phyloP scores from a whole-genome alignment of 2,888 invertebrate species.

The Drosophila affinis region DNA sequence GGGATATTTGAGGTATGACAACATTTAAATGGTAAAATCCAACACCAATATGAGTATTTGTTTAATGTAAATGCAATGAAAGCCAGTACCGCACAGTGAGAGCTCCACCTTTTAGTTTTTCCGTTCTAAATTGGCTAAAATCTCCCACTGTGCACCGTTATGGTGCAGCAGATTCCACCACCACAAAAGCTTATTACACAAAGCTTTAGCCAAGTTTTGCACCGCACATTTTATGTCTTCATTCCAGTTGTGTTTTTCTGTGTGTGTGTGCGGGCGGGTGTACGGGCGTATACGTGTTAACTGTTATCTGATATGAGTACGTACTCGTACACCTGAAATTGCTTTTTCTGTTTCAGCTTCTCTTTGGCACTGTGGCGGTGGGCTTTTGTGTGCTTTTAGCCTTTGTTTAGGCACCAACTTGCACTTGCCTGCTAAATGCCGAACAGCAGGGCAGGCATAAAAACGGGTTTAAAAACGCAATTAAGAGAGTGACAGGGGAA shows the following conservation, averaged over 20 bases:
- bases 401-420: slow-evolving; percentile 44
- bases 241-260: not conserved
- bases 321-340: not conserved
- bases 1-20: not conserved
- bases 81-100: not conserved
- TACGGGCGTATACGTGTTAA: not conserved
- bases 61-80: not conserved
- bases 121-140: not conserved
- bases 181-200: not conserved
- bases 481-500: slow-evolving; percentile 35
- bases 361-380: not conserved
- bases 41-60: not conserved
- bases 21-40: not conserved
- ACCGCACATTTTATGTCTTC: not conserved
- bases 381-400: slow-evolving; percentile 1
- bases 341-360: slow-evolving; percentile 13
- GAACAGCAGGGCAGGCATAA: slow-evolving; percentile 27
- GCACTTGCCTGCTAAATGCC: slow-evolving; percentile 72
- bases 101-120: not conserved
- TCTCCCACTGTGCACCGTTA: not conserved
- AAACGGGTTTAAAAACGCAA: slow-evolving; percentile 60
- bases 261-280: not conserved
- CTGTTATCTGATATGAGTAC: slow-evolving; percentile 3
- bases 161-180: not conserved
- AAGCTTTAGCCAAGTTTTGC: slow-evolving; percentile 13